phyloP scores from a whole-genome alignment of 2,113 vertebrate species.

The Petrocephalus zakoni region DNA sequence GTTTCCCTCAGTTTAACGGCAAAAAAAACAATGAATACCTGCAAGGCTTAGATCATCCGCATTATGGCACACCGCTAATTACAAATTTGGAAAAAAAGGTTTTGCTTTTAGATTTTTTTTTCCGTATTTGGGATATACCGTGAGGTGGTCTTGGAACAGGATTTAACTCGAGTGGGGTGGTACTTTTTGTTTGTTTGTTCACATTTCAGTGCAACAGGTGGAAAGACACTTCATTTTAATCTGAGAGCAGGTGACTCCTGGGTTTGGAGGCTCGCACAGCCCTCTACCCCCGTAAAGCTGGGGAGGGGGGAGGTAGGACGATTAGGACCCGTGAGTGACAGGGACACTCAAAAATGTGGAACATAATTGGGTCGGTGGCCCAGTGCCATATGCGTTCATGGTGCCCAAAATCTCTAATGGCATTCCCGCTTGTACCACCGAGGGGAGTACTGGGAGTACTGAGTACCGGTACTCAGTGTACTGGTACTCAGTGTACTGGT shows the following conservation, averaged over 20 bases:
- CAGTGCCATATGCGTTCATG: neutral
- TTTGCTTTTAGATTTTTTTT: neutral
- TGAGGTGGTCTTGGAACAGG: neutral
- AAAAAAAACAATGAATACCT: neutral
- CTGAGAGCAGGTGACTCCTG: neutral
- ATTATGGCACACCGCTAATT: neutral
- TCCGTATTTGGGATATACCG: neutral
- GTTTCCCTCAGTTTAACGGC: neutral
- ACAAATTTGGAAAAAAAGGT: neutral
- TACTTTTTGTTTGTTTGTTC: neutral
- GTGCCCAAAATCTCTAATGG: neutral
- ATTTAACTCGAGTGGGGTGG: neutral
- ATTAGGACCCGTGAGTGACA: neutral
- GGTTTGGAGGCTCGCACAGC: neutral
- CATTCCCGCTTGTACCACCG: neutral
- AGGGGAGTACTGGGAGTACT: neutral
- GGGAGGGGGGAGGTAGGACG: neutral
- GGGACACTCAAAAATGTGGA: neutral
- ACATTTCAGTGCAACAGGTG: neutral
- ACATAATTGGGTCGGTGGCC: neutral
- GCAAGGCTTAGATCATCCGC: neutral
- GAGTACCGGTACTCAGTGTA: neutral
- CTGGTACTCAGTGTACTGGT: neutral
- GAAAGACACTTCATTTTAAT: neutral
- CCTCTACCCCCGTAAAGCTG: neutral